Base-by-base conservation (phyloP, 92 coral and sea anemone species). In the Epizoanthus scotinus region DNA sequence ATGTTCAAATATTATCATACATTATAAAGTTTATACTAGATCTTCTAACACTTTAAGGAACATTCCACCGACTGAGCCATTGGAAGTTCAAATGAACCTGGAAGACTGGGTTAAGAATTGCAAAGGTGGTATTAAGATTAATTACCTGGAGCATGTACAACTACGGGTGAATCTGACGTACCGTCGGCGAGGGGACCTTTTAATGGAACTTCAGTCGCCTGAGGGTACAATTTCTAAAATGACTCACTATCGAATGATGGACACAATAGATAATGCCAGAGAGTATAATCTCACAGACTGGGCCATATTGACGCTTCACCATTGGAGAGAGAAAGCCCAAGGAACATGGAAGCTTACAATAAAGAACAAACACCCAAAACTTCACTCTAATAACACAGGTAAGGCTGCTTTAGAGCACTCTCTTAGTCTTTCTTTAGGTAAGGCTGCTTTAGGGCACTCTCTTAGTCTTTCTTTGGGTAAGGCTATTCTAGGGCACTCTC, bases 121-220 rank as follows among this genome's bases (percentile, higher is more conserved):
- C 21, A 24, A 24, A 1, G 64, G 64, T 59, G 28, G 22, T 9
- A 1, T 28, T n/a, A 26, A 53, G 18, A 86, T 86, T 24, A 81
- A 63, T 19, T 86, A 57, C 47, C 82, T 86, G 77, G 89, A 86
- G 20, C 89, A 86, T 58, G 86, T 86, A 10, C 86, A 86, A 26
- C 26, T 86, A 8, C 81, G 38, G 44, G 82, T 86, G 3, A 21
- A 81, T 71, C 82, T 86, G 26, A 63, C 71, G 22, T 86, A 80
- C 82, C 0, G 12, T 15, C 89, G 42, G 21, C 89, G 89, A 9
- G 82, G 89, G 13, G 71, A 81, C 63, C 26, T 86, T 52, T 25
- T 29, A 3, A 79, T 86, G 1, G 67, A 80, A 36, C 52, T 86
- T 60, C 54, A 44, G 28, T 78, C 89, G 29, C 89, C 89, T 3